Percentiles rank a stretch among this genome's conserved stretches.
These are phyloP conservation scores for Uria aalge DNA, from an alignment of 2,113 vertebrate genomes.

Conservation along the genomic window DNA sequence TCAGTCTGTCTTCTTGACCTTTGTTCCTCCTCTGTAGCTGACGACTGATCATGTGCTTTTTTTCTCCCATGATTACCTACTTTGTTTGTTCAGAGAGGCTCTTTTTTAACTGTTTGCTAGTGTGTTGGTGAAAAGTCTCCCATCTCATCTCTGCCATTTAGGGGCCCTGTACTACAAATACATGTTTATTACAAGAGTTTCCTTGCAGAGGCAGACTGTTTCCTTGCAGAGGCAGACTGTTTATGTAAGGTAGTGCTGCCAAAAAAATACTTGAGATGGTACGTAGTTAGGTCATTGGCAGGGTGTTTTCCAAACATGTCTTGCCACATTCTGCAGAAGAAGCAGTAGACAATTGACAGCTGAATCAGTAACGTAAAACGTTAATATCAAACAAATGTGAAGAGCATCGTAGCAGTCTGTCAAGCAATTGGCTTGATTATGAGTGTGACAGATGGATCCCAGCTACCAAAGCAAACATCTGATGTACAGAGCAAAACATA, in stretches of 20 bases:
- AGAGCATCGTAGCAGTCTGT: not conserved
- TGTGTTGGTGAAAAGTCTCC: not conserved
- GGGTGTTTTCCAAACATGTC: not conserved
- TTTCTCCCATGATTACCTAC: not conserved
- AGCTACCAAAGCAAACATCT: not conserved
- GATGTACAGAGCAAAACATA: not conserved
- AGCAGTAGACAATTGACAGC: not conserved
- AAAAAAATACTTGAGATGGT: not conserved
- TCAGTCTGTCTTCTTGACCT: not conserved
- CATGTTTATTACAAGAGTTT: not conserved
- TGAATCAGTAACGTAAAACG: not conserved
- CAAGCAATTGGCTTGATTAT: not conserved
- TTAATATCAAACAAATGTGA: not conserved
- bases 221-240: not conserved
- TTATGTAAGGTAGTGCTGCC: not conserved
- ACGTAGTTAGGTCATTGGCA: fast-evolving
- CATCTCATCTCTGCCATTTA: not conserved
- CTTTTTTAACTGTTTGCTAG: not conserved
- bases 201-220: not conserved
- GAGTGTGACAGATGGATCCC: not conserved
- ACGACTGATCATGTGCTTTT: not conserved
- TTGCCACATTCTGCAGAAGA: not conserved
- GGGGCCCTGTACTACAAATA: not conserved
- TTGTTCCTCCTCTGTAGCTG: not conserved
- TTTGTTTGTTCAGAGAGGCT: not conserved